These are phyloP conservation scores for Portevinia maculata DNA, from an alignment of 2,888 invertebrate genomes.

Conservation along the genomic window DNA sequence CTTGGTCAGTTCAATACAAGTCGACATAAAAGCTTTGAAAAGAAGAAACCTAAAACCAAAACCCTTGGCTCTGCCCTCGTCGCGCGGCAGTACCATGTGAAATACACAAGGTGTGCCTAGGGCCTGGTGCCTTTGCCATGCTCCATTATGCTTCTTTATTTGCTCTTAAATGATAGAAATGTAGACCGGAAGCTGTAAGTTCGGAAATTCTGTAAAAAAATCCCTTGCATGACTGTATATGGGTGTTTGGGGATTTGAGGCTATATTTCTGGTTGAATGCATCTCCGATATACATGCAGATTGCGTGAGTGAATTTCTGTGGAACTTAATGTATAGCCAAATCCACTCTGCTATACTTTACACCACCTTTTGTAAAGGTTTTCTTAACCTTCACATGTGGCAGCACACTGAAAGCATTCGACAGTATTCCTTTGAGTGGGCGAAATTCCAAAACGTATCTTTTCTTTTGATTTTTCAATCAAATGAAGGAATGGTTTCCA, in stretches of 20 bases:
- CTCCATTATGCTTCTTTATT: constrained; percentile 42
- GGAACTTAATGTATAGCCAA: constrained; percentile 20
- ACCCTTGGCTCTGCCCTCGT: neutral
- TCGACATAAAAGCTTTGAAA: constrained; percentile 48
- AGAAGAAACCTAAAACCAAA: neutral
- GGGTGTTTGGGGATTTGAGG: constrained; percentile 3
- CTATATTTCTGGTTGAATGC: constrained; percentile 60
- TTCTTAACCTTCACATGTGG: neutral
- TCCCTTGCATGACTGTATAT: constrained; percentile 25
- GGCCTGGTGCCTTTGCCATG: constrained; percentile 20
- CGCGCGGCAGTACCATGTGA: too few relatives aligned
- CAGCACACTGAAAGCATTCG: neutral
- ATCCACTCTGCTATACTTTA: constrained; percentile 10
- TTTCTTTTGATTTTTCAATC: constrained; percentile 61
- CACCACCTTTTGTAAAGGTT: constrained; percentile 22
- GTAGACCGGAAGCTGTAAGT: constrained; percentile 3
- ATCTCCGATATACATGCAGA: constrained; percentile 62
- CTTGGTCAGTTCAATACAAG: constrained; percentile 70
- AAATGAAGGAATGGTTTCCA: constrained; percentile 40
- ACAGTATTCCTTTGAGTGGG: neutral
- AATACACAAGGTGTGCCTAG: neutral
- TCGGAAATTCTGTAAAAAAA: constrained; percentile 12
- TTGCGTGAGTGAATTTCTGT: constrained; percentile 66
- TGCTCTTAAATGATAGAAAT: constrained; percentile 49
- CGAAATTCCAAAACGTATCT: constrained; percentile 38